Base-by-base conservation (phyloP, 2,113 vertebrate genomes). In the Brienomyrus longianalis region DNA sequence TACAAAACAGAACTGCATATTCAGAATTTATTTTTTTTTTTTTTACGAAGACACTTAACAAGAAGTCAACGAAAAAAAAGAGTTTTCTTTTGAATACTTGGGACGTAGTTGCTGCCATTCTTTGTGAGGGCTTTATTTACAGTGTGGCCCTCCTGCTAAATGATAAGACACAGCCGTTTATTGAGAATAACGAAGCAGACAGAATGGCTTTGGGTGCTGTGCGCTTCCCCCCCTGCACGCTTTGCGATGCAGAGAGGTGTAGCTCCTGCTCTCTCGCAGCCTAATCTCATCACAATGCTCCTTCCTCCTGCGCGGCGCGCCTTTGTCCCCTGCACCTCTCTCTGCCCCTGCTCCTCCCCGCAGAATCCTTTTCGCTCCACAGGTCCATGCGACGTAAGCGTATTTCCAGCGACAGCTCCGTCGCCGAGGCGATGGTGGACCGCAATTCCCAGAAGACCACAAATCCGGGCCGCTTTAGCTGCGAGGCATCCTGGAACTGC, bases 391-490 rank as follows among this genome's bases (percentile, higher is more conserved):
- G 91, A 90, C 94, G 93, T 87, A 94, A 94, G 89, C 91, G 94
- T n/a, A 90, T 94, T 88, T 94, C 93, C 93, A 95, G 94, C 83
- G 95, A 95, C 92, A 91, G 93, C 89, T 93, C 94, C 48, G 94
- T 93, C 39, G 85, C 92, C 23, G 95, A 95, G 47, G 93, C 94
- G 19, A 80, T 93, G 31, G 89, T 87, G 10, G 90, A 93, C 90
- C 90, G 89, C 43, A 31, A 92, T 17, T 88, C 93, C 5, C 94
- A 94, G 88, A 90, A 88, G 87, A 50, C 90, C 91, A 90, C 94
- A 91, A 95, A 96, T 89, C 95, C 91, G 1, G 48, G 90, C 66
- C 93, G 95, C 88, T 93, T 52, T 93, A 95, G 95, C 95, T 96
- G 84, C 91, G 94, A 92, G 74, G 85, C 23, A n/a, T 74, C 83